Percentiles rank a stretch among this genome's conserved stretches.
Conservation (phyloP, 2,888 invertebrate species). For the Diarsia brunnea region DNA sequence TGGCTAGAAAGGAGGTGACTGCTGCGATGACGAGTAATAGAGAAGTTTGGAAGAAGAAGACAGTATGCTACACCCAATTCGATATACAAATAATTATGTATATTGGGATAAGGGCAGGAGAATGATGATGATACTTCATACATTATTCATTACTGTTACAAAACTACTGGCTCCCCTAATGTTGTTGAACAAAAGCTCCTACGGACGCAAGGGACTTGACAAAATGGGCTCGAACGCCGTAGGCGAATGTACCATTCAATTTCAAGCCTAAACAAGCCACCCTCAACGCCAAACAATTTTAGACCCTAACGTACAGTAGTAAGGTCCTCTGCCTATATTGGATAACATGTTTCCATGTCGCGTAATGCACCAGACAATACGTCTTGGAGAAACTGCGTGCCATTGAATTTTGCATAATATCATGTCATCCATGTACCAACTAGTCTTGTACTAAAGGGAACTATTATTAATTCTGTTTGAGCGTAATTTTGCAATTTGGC, state of each 20-base stretch:
- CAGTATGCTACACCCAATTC: too few species aligned
- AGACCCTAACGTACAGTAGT: constrained; percentile 13
- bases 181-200: constrained; percentile 10
- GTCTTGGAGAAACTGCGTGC: constrained; percentile 75
- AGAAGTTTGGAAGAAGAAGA: too few species aligned
- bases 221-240: constrained; percentile 44
- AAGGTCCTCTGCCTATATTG: constrained; percentile 10
- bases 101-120: too few species aligned
- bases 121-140: neutral
- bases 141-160: neutral
- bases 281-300: constrained; percentile 16
- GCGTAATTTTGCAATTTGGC: neutral
- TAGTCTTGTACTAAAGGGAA: constrained; percentile 35
- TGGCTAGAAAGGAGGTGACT: too few species aligned
- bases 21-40: too few species aligned
- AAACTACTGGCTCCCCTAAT: constrained; percentile 16
- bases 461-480: constrained; percentile 30
- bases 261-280: constrained; percentile 32
- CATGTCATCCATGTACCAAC: constrained; percentile 44
- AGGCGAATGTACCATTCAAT: constrained; percentile 52
- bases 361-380: constrained; percentile 72
- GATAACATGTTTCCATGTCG: constrained; percentile 38
- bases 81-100: too few species aligned
- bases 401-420: constrained; percentile 72
- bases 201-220: constrained; percentile 25